Evolutionary conservation across 2,113 vertebrate species (phyloP), one percentile per base, ranked within the genome.

Genomic region (Caloenas nicobarica): DNA sequence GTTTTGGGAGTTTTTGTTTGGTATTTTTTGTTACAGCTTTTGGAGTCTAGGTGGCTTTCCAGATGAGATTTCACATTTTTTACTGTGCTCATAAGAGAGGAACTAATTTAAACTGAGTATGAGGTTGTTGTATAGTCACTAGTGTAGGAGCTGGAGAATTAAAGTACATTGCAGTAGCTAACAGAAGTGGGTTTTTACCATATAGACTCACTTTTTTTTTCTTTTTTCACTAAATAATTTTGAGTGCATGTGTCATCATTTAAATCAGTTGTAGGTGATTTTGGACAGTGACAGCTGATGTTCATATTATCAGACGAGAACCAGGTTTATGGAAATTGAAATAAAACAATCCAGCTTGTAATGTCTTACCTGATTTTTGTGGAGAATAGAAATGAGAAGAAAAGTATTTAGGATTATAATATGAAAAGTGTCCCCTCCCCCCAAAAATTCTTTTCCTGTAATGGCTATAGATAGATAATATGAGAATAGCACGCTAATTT

Each of bases 241-340:
- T 50, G 36, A 29, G 8, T 73, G 6, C 2, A 4, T 1, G 4
- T 31, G 0, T 81, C 9, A 21, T 70, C 7, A 26, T 61, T 64
- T 70, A 42, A 48, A 13, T 73, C 38, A 42, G 2, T 61, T 56
- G 15, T 86, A 83, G 34, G 17, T 51, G 33, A 56, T 89, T 86
- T 80, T 61, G 44, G 61, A n/a, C 3, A 66, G 22, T 65, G 28
- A n/a, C 14, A 40, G 22, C 14, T 80, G 33, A 26, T 13, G 7
- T n/a, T 77, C 0, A 0, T 80, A 19, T 53, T 77, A 51, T 5
- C 1, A 1, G 31, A 44, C 50, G 29, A 86, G 23, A 81, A 78
- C 12, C 3, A 54, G n/a, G 46, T 78, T 53, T 64, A 3, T 68
- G n/a, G 40, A 90, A 95, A 65, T 23, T 5, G 28, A 90, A 69